These are phyloP conservation scores for Phoxinus phoxinus DNA, from an alignment of 2,113 vertebrate genomes.

Conservation along the genomic window DNA sequence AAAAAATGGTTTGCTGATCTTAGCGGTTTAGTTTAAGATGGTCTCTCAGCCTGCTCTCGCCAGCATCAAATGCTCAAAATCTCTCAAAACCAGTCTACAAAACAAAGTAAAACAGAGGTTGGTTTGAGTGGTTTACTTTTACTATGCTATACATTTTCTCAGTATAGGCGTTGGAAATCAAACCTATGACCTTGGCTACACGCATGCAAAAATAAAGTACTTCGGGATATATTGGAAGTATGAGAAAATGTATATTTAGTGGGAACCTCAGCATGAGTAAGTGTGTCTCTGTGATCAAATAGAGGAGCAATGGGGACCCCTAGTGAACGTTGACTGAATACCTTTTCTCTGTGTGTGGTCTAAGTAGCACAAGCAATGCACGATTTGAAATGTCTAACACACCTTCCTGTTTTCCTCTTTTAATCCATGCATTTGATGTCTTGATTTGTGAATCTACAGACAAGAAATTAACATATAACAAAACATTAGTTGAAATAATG, in stretches of 20 bases:
- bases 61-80: neutral
- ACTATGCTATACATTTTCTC: neutral
- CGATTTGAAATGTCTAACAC: constrained; percentile 14
- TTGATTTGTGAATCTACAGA: neutral
- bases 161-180: neutral
- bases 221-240: neutral
- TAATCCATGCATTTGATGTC: neutral
- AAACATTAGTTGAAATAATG: neutral
- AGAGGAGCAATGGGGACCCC: constrained; percentile 44
- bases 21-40: neutral
- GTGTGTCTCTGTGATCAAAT: neutral
- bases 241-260: neutral
- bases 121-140: neutral
- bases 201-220: neutral
- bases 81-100: neutral
- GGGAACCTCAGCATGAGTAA: neutral
- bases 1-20: neutral
- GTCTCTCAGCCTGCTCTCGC: neutral
- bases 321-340: neutral
- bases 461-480: neutral
- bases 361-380: neutral
- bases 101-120: neutral
- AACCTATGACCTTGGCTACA: neutral
- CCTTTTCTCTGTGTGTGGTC: constrained; percentile 10
- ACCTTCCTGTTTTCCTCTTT: neutral